Evolutionary conservation across 2,888 invertebrate species (phyloP).

Genomic region (Epinotia demarniana): DNA sequence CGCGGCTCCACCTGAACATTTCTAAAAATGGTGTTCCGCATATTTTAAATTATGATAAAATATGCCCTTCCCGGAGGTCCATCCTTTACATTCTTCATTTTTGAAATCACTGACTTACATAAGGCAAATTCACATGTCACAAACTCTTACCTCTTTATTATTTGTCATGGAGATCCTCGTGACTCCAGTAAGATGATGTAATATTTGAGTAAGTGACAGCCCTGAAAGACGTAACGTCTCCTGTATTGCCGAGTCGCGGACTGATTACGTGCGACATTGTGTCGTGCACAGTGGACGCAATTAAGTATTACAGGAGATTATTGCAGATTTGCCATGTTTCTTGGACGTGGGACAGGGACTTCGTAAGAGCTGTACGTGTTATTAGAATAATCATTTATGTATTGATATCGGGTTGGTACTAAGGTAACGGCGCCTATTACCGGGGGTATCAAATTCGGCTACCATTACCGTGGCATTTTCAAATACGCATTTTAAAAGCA

Average conservation of each 20-base stretch:
- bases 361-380: background rate
- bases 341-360: background rate
- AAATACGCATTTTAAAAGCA: no score
- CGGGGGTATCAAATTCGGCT: no score
- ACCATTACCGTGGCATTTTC: no score
- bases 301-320: slow-evolving; percentile 70
- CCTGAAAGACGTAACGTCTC: slow-evolving; percentile 47
- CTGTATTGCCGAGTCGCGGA: slow-evolving; percentile 61
- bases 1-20: no score
- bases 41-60: no score
- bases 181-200: background rate
- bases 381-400: background rate
- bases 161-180: background rate
- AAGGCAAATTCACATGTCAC: no score
- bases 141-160: no score
- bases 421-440: no score
- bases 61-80: no score
- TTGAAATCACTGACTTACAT: no score
- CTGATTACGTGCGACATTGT: slow-evolving; percentile 78
- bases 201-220: slow-evolving; percentile 43
- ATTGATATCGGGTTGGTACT: background rate
- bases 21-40: no score
- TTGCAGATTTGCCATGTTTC: slow-evolving; percentile 28
- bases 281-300: slow-evolving; percentile 72
- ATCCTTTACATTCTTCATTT: no score